A percentile compares a stretch with the other conserved stretches of the same genome.
Evolutionary conservation across 2,113 vertebrate genomes (phyloP).

Genomic region (Hyaena hyaena): DNA sequence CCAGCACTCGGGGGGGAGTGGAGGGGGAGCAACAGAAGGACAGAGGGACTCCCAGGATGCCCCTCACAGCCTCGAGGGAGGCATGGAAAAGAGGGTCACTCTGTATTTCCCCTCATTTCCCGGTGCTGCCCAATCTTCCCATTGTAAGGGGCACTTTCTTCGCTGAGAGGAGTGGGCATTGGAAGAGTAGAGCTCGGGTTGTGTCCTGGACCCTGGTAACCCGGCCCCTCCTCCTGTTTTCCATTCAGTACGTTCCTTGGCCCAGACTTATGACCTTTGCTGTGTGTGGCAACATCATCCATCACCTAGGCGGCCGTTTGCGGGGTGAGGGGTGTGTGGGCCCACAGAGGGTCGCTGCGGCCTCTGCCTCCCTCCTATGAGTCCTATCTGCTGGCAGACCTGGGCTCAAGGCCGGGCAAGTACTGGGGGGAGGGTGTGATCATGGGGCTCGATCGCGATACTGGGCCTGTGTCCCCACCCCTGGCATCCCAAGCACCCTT

Average conservation of each 20-base stretch:
- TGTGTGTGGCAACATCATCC: constrained; percentile 60
- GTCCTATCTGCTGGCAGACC: accelerated
- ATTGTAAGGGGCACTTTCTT: not conserved
- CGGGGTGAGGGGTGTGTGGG: not conserved
- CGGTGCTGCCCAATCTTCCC: not conserved
- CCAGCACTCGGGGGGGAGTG: not conserved
- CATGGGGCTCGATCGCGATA: not conserved
- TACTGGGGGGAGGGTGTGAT: accelerated
- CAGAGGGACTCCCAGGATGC: not conserved
- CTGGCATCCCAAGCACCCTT: not conserved
- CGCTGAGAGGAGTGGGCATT: not conserved
- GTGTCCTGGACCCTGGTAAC: not conserved
- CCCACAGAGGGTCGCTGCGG: not conserved
- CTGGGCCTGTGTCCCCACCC: not conserved
- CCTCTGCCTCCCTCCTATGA: not conserved
- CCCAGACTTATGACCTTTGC: constrained; percentile 81
- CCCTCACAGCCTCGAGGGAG: not conserved
- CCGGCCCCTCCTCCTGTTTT: constrained; percentile 51
- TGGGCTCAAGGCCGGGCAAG: accelerated
- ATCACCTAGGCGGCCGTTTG: constrained; percentile 61
- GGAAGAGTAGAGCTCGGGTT: not conserved
- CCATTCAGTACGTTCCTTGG: constrained; percentile 73
- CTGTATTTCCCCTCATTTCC: too few species aligned
- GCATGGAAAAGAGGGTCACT: not conserved
- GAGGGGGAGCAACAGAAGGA: not conserved